Conservation (phyloP, 2,888 invertebrate genomes). For the Pollenia angustigena region DNA sequence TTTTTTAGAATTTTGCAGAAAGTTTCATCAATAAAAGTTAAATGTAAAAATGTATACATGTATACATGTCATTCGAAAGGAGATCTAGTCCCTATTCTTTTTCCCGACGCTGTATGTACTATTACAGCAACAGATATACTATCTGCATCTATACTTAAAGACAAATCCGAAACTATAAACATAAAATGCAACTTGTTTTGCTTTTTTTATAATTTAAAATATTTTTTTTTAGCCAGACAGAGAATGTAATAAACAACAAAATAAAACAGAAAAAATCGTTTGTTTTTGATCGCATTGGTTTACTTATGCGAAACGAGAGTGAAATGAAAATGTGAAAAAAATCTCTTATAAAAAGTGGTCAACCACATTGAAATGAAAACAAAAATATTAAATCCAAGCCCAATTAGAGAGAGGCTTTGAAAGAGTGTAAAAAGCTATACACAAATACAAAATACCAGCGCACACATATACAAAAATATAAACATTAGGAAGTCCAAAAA, state of each 20-base stretch:
- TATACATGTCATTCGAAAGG: too few species aligned
- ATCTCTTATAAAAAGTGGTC: background rate
- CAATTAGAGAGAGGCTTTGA: conserved; percentile 13
- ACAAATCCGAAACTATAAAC: background rate
- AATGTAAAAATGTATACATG: too few species aligned
- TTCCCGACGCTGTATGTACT: too few species aligned
- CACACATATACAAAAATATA: background rate
- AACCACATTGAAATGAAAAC: background rate
- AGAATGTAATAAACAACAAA: background rate
- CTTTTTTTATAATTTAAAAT: conserved; percentile 1
- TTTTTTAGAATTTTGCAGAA: too few species aligned
- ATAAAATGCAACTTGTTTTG: conserved; percentile 36
- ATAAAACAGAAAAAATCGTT: background rate
- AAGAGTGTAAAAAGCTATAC: background rate
- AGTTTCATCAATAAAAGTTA: too few species aligned
- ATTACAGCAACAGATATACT: too few species aligned
- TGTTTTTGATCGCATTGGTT: background rate
- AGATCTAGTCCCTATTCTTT: too few species aligned
- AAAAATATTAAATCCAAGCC: background rate
- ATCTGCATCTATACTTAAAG: too few species aligned
- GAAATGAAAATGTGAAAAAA: background rate
- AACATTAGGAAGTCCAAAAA: background rate
- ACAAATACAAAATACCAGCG: background rate
- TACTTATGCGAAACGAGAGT: conserved; percentile 2
- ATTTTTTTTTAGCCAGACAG: conserved; percentile 32